Base-by-base conservation (phyloP, 2,113 vertebrate genomes). In the Cyphomyrus discorhynchus region DNA sequence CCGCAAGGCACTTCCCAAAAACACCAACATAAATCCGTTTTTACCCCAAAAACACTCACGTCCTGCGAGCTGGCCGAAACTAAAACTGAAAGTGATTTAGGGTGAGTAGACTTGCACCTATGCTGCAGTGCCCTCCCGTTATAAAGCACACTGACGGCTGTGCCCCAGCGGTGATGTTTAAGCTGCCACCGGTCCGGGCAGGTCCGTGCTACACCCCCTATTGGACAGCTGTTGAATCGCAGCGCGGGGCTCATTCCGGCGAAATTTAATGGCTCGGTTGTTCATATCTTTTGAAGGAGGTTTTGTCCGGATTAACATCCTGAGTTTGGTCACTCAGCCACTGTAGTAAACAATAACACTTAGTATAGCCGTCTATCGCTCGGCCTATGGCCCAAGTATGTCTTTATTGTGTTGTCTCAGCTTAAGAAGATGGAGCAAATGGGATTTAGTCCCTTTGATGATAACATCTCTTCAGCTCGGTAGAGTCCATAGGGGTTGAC, bases 151-250 rank as follows among this genome's bases (percentile, higher is more conserved):
- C 21, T 24, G 45, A 47, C 10, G 35, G 19, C 82, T 84, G 24
- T 19, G 45, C 80, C 19, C 45, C 39, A 47, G 45, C 21, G 17
- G 74, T 13, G 74, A 17, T 39, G 31, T 35, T 15, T 80, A 39
- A 31, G 11, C 27, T 35, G 31, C 35, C 27, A 35, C 35, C n/a
- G 56, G 74, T 84, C 45, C 82, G 82, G 82, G 45, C 82, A 10
- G 19, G 21, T 45, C 45, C 24, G 45, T 17, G 39, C 82, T 84
- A 86, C 52, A 89, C 91, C 93, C 93, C 93, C 93, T 94, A 91
- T 92, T 92, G 93, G 93, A 89, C 85, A 87, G 35, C 86, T 8
- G 3, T 21, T 24, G 90, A 91, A 94, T 91, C 91, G 82, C 93
- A 93, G 50, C 19, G 86, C 11, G 46, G 21, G 80, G 49, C 46